Evolutionary conservation across 2,888 invertebrate species (phyloP).

Genomic region (Diarsia dahlii): DNA sequence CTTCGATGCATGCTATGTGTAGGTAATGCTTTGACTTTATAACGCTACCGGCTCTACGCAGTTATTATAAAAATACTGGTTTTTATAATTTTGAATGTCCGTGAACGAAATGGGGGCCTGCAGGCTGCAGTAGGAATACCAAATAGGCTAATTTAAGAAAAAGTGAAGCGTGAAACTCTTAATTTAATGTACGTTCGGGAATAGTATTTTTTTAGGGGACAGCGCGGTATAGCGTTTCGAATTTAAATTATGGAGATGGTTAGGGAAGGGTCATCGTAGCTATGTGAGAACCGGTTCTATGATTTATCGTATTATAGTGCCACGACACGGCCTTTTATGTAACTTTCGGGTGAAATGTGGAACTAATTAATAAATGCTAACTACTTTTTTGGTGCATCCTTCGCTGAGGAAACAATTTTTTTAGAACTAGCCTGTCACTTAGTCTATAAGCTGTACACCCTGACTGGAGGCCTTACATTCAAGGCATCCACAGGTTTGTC

Average conservation of each 20-base stretch:
- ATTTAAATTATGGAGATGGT: neutral
- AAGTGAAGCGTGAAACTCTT: too few relatives aligned
- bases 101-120: neutral
- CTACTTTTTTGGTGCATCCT: neutral
- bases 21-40: neutral
- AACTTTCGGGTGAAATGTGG: neutral
- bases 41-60: neutral
- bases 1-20: neutral
- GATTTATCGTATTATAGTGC: neutral
- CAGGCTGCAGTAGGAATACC: too few relatives aligned
- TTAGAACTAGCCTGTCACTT: too few relatives aligned
- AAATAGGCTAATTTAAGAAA: too few relatives aligned
- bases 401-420: neutral
- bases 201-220: neutral
- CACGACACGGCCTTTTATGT: neutral
- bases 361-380: neutral
- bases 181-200: neutral
- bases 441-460: too few relatives aligned
- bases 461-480: too few relatives aligned
- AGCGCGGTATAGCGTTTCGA: conserved; percentile 14
- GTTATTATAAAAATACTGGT: conserved; percentile 12
- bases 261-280: neutral
- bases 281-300: neutral
- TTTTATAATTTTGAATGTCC: neutral
- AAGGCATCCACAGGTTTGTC: too few relatives aligned